Percentiles rank a stretch among this genome's conserved stretches.
phyloP scores from a whole-genome alignment of 2,888 invertebrate genomes.

The Anaspis maculata region DNA sequence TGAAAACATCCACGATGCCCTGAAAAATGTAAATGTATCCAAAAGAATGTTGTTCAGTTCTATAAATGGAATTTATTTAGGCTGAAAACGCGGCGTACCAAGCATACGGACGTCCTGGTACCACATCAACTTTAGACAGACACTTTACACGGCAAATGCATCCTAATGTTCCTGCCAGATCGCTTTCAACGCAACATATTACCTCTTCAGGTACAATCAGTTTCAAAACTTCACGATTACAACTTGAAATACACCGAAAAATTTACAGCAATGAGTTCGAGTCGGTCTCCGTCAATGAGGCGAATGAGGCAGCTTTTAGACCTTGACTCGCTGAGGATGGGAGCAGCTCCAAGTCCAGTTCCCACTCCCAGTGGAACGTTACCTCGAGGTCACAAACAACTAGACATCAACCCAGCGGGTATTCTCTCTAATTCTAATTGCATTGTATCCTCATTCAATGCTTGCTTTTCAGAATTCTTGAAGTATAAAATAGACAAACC shows the following conservation, averaged over 20 bases:
- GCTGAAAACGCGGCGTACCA: slow-evolving; percentile 42
- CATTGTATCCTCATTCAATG: too few species aligned
- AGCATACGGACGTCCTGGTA: slow-evolving; percentile 56
- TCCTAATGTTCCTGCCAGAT: slow-evolving; percentile 62
- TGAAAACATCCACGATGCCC: slow-evolving; percentile 81
- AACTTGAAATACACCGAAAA: neutral
- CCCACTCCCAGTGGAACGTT: slow-evolving; percentile 73
- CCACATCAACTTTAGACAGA: slow-evolving; percentile 61
- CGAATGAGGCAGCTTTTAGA: slow-evolving; percentile 76
- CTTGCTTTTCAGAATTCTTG: too few species aligned
- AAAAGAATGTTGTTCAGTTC: too few species aligned
- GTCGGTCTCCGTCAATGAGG: slow-evolving; percentile 66
- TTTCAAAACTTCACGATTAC: neutral
- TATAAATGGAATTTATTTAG: slow-evolving; percentile 16
- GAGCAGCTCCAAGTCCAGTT: slow-evolving; percentile 59
- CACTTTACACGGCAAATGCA: slow-evolving; percentile 48
- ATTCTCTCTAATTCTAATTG: too few species aligned
- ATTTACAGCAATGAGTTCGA: slow-evolving; percentile 35
- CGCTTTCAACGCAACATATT: slow-evolving; percentile 66
- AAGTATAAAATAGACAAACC: slow-evolving; percentile 87
- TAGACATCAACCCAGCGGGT: slow-evolving; percentile 86
- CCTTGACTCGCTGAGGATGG: slow-evolving; percentile 47
- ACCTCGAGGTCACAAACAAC: slow-evolving; percentile 61
- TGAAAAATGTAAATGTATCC: slow-evolving; percentile 68
- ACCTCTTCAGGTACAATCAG: slow-evolving; percentile 44